Evolutionary conservation across 2,888 invertebrate species (phyloP).

Genomic region (Drosophila multiciliata): DNA sequence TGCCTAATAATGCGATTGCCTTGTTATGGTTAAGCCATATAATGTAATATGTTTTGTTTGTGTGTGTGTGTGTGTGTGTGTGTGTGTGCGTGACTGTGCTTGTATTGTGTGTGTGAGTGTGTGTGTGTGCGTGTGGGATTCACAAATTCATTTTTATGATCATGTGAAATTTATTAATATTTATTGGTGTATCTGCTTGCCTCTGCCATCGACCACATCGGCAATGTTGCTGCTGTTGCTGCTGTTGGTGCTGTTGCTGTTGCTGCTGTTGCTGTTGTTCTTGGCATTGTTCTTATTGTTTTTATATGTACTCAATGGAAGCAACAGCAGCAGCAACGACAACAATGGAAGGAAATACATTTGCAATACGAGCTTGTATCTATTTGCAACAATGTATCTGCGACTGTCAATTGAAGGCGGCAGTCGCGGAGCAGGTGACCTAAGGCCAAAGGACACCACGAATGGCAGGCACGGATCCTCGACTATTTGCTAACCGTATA

Average conservation of each 20-base stretch:
- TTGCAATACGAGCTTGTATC: conserved; percentile 28
- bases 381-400: conserved; percentile 50
- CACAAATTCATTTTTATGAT: conserved; percentile 80
- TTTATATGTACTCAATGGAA: conserved; percentile 68
- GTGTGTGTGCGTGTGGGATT: conserved; percentile 67
- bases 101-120: conserved; percentile 37
- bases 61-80: conserved; percentile 6
- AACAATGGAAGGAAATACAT: conserved; percentile 32
- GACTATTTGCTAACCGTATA: neutral
- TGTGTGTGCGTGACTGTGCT: conserved; percentile 24
- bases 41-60: conserved; percentile 68
- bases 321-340: conserved; percentile 12
- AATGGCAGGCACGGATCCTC: conserved; percentile 10
- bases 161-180: conserved; percentile 80
- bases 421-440: conserved; percentile 15
- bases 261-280: conserved; percentile 19
- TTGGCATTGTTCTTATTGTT: conserved; percentile 67
- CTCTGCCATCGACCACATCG: conserved; percentile 32
- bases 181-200: conserved; percentile 72
- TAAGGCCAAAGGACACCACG: conserved; percentile 18
- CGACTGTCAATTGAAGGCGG: conserved; percentile 47
- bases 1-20: conserved; percentile 79
- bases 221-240: conserved; percentile 8
- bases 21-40: conserved; percentile 80
- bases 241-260: conserved; percentile 25